Evolutionary conservation across 2,113 vertebrate genomes (phyloP).

Genomic region (Lycocorax pyrrhopterus): DNA sequence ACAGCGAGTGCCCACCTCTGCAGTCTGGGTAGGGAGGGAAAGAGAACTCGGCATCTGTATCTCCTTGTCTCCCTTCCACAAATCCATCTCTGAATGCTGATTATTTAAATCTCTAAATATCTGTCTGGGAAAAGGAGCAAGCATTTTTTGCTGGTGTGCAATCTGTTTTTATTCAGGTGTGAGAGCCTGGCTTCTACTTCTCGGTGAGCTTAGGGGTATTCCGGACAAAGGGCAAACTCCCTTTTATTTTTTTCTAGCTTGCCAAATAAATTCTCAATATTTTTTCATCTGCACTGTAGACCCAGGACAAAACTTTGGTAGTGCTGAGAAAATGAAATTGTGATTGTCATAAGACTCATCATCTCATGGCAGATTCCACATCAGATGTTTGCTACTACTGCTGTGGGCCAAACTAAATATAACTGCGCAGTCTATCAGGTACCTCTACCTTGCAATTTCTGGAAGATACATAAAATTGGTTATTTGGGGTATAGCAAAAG

Average conservation of each 20-base stretch:
- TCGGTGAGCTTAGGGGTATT: not conserved
- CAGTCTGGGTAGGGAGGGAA: not conserved
- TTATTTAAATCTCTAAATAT: not conserved
- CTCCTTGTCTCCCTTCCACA: not conserved
- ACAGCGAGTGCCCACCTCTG: not conserved
- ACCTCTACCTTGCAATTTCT: not conserved
- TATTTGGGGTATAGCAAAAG: not conserved
- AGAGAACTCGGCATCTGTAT: not conserved
- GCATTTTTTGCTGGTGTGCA: not conserved
- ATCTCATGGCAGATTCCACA: not conserved
- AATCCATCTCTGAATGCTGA: not conserved
- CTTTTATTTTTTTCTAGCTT: not conserved
- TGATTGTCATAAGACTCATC: not conserved
- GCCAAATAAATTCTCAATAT: not conserved
- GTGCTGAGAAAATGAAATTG: not conserved
- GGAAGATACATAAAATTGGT: not conserved
- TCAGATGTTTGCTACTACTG: not conserved
- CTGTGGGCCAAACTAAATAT: not conserved
- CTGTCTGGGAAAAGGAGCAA: not conserved
- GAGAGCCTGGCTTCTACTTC: not conserved
- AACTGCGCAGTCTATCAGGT: not conserved
- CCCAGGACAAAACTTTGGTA: not conserved
- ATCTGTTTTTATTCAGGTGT: not conserved
- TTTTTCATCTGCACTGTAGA: not conserved
- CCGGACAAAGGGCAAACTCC: not conserved